Evolutionary conservation across 1,140 invertebrate genomes (phyloP).

Genomic region (Aphidius gifuensis): DNA sequence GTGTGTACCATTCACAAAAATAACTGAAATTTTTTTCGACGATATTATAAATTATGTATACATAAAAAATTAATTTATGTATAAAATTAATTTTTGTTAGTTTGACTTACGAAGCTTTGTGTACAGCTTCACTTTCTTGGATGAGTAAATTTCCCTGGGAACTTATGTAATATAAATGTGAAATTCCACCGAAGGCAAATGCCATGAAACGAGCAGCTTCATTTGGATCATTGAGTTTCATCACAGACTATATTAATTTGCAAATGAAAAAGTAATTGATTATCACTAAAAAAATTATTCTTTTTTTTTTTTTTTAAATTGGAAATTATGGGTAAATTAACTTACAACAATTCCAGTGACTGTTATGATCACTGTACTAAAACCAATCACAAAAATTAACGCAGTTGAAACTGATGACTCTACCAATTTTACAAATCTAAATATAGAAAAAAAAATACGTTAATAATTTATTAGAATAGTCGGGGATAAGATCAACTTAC

Average conservation of each 20-base stretch:
- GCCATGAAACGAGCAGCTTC: constrained; percentile 12
- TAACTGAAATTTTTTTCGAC: background rate
- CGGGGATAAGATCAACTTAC: background rate
- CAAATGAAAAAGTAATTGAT: too few species aligned
- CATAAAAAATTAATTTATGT: too few species aligned
- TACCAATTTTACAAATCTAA: background rate
- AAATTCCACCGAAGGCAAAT: constrained; percentile 18
- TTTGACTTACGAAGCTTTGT: constrained; percentile 14
- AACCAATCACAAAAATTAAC: background rate
- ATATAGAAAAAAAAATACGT: background rate
- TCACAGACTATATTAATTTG: constrained; percentile 8
- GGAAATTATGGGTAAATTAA: background rate
- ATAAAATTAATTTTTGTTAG: background rate
- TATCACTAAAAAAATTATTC: too few species aligned
- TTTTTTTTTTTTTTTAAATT: too few species aligned
- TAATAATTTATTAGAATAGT: background rate
- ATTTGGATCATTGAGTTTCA: constrained; percentile 10
- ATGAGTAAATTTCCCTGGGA: constrained; percentile 20
- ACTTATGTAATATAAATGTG: constrained; percentile 23
- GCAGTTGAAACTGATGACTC: background rate
- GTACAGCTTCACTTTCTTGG: constrained; percentile 15
- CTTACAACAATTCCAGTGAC: background rate
- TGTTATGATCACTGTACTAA: background rate
- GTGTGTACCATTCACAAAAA: too few species aligned
- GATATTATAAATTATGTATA: too few species aligned